phyloP scores from a whole-genome alignment of 92 coral and sea anemone species.

The Ricordea florida region DNA sequence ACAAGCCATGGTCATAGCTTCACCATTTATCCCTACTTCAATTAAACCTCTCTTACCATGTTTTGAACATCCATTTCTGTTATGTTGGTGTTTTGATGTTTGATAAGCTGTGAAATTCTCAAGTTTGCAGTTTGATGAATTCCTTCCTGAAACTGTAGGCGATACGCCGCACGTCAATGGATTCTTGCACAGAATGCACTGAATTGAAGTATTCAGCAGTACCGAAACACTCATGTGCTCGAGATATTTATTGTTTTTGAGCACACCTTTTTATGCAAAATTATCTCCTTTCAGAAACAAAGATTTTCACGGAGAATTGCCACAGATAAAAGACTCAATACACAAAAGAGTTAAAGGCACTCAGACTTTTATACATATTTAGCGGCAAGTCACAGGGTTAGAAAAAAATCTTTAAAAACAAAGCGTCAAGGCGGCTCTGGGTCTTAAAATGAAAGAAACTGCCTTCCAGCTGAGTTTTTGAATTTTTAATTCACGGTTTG shows the following conservation, averaged over 20 bases:
- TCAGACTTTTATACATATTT: neutral
- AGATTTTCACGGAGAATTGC: constrained; percentile 39
- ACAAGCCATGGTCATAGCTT: neutral
- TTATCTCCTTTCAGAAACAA: constrained; percentile 14
- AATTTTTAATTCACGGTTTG: neutral
- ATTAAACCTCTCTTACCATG: neutral
- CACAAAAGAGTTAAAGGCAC: constrained; percentile 1
- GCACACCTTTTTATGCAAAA: constrained; percentile 25
- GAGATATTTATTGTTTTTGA: neutral
- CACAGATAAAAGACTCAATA: constrained; percentile 3
- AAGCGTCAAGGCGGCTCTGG: too few relatives aligned
- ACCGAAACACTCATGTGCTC: too few relatives aligned
- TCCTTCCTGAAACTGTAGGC: too few relatives aligned
- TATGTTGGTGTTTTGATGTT: neutral
- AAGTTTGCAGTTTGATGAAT: too few relatives aligned
- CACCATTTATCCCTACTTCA: neutral
- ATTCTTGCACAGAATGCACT: too few relatives aligned
- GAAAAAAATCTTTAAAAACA: too few relatives aligned
- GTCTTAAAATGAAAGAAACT: too few relatives aligned
- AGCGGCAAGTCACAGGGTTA: too few relatives aligned
- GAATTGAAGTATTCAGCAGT: too few relatives aligned
- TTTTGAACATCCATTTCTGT: constrained; percentile 12
- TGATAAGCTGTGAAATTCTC: too few relatives aligned
- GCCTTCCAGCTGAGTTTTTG: neutral
- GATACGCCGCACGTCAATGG: too few relatives aligned